phyloP scores from a whole-genome alignment of 2,888 invertebrate genomes.

The Metellina segmentata region DNA sequence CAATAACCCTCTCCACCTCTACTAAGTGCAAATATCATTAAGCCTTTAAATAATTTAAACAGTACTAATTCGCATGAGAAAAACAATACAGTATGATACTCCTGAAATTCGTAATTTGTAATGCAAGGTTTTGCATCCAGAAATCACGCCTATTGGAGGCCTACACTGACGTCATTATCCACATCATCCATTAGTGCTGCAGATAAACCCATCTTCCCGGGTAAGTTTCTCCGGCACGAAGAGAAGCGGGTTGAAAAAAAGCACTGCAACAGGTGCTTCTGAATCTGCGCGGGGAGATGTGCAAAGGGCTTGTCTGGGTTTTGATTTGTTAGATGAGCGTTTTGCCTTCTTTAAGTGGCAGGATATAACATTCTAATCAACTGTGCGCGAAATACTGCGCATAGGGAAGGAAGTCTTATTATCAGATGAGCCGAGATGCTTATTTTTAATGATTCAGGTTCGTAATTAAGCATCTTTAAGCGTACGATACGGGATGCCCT shows the following conservation, averaged over 20 bases:
- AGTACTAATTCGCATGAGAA: too few species aligned
- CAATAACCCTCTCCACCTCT: too few species aligned
- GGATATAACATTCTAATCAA: too few species aligned
- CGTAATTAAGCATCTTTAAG: too few species aligned
- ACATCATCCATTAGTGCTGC: neutral
- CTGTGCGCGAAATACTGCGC: too few species aligned
- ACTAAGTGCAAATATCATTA: too few species aligned
- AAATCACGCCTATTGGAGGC: neutral
- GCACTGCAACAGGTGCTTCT: slow-evolving; percentile 8
- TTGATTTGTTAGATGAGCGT: neutral
- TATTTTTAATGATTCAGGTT: too few species aligned
- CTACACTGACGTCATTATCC: neutral
- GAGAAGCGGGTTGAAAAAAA: neutral
- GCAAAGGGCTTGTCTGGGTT: neutral
- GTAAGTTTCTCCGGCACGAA: neutral
- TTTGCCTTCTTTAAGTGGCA: too few species aligned
- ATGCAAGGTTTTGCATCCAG: neutral
- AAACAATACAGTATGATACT: neutral
- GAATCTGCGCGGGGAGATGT: neutral
- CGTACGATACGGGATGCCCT: too few species aligned
- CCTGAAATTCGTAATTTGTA: neutral
- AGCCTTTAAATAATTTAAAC: too few species aligned
- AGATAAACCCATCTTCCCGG: neutral
- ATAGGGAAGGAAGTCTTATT: too few species aligned
- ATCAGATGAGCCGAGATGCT: too few species aligned